Base-by-base conservation (phyloP, 2,888 invertebrate species). In the Pterostichus niger region DNA sequence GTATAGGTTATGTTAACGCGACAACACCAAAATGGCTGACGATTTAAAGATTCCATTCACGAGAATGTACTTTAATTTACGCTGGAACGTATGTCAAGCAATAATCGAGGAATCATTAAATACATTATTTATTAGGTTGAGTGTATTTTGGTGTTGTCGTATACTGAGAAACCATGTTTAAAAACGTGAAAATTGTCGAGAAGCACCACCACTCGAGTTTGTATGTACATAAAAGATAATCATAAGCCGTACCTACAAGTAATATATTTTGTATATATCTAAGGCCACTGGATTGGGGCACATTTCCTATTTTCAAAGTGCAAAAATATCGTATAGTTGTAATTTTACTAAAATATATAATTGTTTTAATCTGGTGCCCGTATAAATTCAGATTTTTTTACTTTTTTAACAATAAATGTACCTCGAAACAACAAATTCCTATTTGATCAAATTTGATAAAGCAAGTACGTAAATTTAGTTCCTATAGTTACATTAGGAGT, bases 261-360 rank as follows among this genome's bases (percentile, higher is more conserved):
- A 56, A 75, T 82, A 82, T 81, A 71, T 81, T 64, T 68, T 82
- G 56, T 56, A 75, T 82, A 75, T 82, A 82, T 61, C 46, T 61
- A 56, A 71, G 46, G 64, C 54, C 54, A 80, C 77, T 64, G 75
- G 80, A 84, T 73, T 76, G 75, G 86, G 86, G 86, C 86, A 86
- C 86, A 83, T 84, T 85, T 86, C 86, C 86, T 86, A 86, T 85
- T 85, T 85, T 85, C 78, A 85, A 85, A 86, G 86, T 86, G 86
- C 86, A 86, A 86, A 86, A 85, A 78, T 79, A 79, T 78, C 68
- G 33, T 76, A 56, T 76, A 77, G 77, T 77, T 81, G 24, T 81
- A 71, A 81, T 80, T 79, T 82, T 75, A 82, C 75, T 82, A 82
- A 75, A 82, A 59, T 82, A 81, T 80, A 83, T 64, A 81, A 46